Base-by-base conservation (phyloP, 2,113 vertebrate genomes). In the Egretta garzetta region DNA sequence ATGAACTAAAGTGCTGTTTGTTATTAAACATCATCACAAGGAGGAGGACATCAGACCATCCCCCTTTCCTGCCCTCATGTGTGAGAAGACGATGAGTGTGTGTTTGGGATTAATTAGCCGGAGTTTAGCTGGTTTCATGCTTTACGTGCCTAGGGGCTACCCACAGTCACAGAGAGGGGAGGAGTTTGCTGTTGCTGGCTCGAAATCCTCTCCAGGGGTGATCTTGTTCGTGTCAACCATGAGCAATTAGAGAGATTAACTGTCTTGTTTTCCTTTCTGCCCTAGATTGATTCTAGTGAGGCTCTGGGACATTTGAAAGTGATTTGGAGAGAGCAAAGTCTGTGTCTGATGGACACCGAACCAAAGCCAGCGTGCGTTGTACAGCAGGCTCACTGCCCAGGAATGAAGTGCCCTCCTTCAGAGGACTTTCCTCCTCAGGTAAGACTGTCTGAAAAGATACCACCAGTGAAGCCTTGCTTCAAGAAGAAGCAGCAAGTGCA, bases 401-500 rank as follows among this genome's bases (percentile, higher is more conserved):
- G 89, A 23, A 93, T 99, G 72, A 81, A 97, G 86, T 33, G 73
- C 82, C 39, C 97, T 59, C 88, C 98, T 94, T 2, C 97, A 7
- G 97, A 98, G 91, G 99, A 98, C 67, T 99, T 99, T 88, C 98
- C 93, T 97, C 98, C 96, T 63, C 98, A 98, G 81, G 93, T 99
- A 71, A 98, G 98, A 86, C 97, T 99, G 15, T 71, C 98, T 39
- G 99, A 98, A 71, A 99, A 99, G 97, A 99, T 99, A 67, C 98
- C 99, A 20, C 97, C 99, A 2, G 97, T 99, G 96, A 99, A 99
- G 86, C 99, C 99, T n/a, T 99, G 98, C 97, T 99, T 99, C 95
- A 99, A 99, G 97, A 99, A 99, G 98, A 99, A 99, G 90, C 98
- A 99, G 93, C 99, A 98, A 72, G 97, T 96, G 59, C 98, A 98